Conservation (phyloP, 1,140 invertebrate species). For the Drosophila nannoptera region DNA sequence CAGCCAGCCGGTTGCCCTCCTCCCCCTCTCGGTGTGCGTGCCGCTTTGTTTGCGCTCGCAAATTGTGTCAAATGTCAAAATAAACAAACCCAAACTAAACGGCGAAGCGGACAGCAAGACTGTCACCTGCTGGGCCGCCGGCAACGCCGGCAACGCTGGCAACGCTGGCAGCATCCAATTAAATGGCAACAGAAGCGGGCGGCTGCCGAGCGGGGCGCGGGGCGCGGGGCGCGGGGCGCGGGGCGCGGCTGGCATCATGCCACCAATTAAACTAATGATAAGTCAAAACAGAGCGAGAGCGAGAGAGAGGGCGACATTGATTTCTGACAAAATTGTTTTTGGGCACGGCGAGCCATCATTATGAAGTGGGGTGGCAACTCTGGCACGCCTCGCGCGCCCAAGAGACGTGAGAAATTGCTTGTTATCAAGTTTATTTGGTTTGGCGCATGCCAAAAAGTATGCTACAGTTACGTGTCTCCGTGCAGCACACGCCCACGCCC, state of each 20-base stretch:
- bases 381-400: conserved; percentile 53
- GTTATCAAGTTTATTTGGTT: conserved; percentile 76
- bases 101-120: background rate
- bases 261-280: conserved; percentile 78
- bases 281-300: conserved; percentile 59
- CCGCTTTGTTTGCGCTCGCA: conserved; percentile 44
- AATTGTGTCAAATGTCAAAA: conserved; percentile 77
- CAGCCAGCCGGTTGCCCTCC: background rate
- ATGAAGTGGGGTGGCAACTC: conserved; percentile 19
- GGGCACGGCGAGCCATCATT: conserved; percentile 29
- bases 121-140: conserved; percentile 41
- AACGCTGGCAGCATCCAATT: conserved; percentile 61
- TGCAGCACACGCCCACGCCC: no score
- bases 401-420: conserved; percentile 77
- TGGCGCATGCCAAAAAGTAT: conserved; percentile 73
- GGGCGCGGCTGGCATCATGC: conserved; percentile 62
- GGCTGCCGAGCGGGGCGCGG: background rate
- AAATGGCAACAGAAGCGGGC: conserved; percentile 54
- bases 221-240: conserved; percentile 1
- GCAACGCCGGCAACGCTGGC: no score
- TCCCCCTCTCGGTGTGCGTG: background rate
- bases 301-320: conserved; percentile 6
- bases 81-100: conserved; percentile 45
- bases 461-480: conserved; percentile 47
- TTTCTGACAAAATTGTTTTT: conserved; percentile 32